Evolutionary conservation across 1,140 invertebrate species (phyloP), one percentile per base, ranked within the genome.

Genomic region (Drosophila saltans): DNA sequence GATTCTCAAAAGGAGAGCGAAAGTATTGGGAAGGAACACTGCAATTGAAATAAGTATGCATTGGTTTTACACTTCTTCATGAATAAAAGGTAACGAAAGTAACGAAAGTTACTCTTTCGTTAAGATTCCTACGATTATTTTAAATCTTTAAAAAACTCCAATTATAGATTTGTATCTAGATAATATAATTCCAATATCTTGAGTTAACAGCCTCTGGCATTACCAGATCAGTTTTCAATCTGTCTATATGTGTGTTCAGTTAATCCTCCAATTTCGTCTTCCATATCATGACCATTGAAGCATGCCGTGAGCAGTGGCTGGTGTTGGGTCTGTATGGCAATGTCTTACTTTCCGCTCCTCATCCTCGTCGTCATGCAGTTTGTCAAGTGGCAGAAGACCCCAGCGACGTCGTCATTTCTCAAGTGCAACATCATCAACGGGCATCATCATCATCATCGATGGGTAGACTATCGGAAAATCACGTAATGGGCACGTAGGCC

Each of bases 401-500:
- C 57, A 59, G 57, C 57, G 33, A 59, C 57, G 57, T 39, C 57
- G 33, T 59, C 57, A 45, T 73, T 65, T 60, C 67, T 78, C 76
- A 75, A 78, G 76, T 75, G 76, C 72, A 52, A 9, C 45, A 52
- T 16, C 45, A 52, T 52, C 45, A 24, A 52, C 45, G 45, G 45
- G 45, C 60, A 24, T 58, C 69, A 66, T 60, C 68, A 40, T 64
- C 67, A 78, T 69, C 67, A 72, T 63, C 48, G 82, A 77, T 76
- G 75, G 74, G 67, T 52, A 72, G 82, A 86, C 83, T 86, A 86
- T 86, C 72, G 79, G 82, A 73, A 88, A 86, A 86, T 88, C 82
- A 88, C 82, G 82, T 86, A 86, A 86, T 86, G 76, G 82, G 82
- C 82, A 86, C 82, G 82, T 88, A 88, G 76, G 62, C 83, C 83